phyloP scores from a whole-genome alignment of 2,113 vertebrate species.

The Oriolus oriolus region DNA sequence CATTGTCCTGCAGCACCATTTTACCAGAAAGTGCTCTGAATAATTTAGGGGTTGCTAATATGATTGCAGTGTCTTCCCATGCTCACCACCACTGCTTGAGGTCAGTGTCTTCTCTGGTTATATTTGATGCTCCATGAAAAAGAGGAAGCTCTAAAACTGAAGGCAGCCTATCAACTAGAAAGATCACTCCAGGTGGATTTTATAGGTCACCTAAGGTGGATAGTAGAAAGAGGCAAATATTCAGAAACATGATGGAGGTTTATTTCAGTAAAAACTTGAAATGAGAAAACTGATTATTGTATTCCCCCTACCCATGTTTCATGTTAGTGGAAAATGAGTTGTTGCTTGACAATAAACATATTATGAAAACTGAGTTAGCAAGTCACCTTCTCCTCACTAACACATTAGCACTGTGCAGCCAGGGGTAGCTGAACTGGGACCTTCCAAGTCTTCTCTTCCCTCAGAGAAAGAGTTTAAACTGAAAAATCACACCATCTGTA shows the following conservation, averaged over 20 bases:
- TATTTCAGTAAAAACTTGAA: not conserved
- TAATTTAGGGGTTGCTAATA: conserved; percentile 50
- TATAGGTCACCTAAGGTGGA: not conserved
- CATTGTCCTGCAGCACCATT: conserved; percentile 32
- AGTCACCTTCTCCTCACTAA: not conserved
- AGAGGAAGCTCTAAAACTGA: not conserved
- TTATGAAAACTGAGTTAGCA: not conserved
- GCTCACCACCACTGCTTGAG: not conserved
- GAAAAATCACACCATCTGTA: not conserved
- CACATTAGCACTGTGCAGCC: not conserved
- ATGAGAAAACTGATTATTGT: not conserved
- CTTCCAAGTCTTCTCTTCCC: not conserved
- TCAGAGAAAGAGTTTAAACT: not conserved
- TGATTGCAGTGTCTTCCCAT: not conserved
- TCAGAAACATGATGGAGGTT: not conserved
- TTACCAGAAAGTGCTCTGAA: conserved; percentile 37
- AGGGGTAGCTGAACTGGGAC: fast-evolving
- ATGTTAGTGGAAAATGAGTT: not conserved
- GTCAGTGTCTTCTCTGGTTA: not conserved
- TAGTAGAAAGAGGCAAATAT: not conserved
- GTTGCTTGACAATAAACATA: not conserved
- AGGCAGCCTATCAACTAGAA: not conserved
- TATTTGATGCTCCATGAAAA: not conserved
- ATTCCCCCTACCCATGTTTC: not conserved
- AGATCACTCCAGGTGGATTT: not conserved